Evolutionary conservation across 2,888 invertebrate genomes (phyloP), one percentile per base, ranked within the genome.

Genomic region (Lysandra coridon): DNA sequence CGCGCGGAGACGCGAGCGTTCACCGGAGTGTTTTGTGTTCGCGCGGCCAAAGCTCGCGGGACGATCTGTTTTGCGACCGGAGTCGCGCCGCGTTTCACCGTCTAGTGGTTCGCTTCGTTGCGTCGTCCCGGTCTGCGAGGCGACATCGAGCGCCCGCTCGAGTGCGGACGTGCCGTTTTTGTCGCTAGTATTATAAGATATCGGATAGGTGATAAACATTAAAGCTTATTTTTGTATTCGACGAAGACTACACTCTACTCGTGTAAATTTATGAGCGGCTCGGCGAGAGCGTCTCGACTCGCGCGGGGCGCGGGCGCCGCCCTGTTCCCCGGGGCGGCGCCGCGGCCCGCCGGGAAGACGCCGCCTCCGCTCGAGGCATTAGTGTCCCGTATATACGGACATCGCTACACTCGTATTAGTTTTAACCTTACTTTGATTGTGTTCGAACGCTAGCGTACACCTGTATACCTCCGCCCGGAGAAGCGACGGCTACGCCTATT

Each of bases 181-280:
- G 89, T 92, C 91, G 91, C 89, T 92, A 92, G 92, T 92, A 87
- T 88, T 90, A 87, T 92, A 92, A 92, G 91, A 87, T 92, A 91
- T 92, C 89, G 91, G 90, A 92, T 91, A 91, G 90, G 90, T 91
- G 92, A 92, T 87, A 91, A 92, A 93, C 91, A 92, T 90, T 92
- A 90, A 93, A 91, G 94, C 94, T 94, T 94, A 94, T 94, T 94
- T 94, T 94, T 94, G 90, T 94, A 94, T 93, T 93, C 88, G 91
- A 93, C 86, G 89, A 92, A 89, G 88, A 90, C 90, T 90, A 92
- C 88, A 90, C 89, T 91, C 89, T 91, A 89, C 89, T 89, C 84
- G 83, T 93, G 91, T 93, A 90, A 57, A 91, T 91, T 92, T 89
- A 90, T 89, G 91, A 80, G 80, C 84, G 81, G 82, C 82, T 82